Evolutionary conservation across 2,797 vertebrate species (phyloP), one percentile per base, ranked within the genome.

Genomic region (Sebastes wilsoni): DNA sequence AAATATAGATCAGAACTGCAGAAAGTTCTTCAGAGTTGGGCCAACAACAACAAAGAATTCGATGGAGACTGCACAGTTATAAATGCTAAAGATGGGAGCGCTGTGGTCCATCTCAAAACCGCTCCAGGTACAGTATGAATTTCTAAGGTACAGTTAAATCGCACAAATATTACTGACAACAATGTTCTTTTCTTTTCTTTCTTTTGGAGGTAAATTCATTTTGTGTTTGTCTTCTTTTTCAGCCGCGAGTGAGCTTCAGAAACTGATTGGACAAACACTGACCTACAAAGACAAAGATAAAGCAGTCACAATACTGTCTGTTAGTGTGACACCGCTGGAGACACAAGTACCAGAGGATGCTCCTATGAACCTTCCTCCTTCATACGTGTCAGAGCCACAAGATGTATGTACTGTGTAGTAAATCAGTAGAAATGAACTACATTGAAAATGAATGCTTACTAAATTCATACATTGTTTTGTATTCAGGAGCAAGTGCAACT

Each of bases 21-120:
- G 9, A 85, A 2, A n/a, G 0, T 10, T 54, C 78, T 95, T 4
- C 92, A 94, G 70, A 2, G 2, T 1, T 91, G 92, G 91, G 36
- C 71, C 1, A 90, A 77, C 79, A 81, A 13, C 4, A 2, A 1
- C 0, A 0, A 0, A 2, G 1, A 28, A 0, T 0, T 0, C 0
- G 0, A 2, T 0, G 1, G 0, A 6, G 1, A n/a, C 0, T 79
- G 61, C 2, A 0, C 0, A 0, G 54, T 91, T 14, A 0, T 11
- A 11, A 0, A 0, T 0, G 4, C 0, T 1, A 1, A 20, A 1
- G 23, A 83, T 25, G 62, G 34, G 1, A 2, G 0, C 1, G 89
- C 28, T 36, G 3, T 4, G 8, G 59, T 93, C 9, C 13, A 0
- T 0, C 52, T 90, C 28, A 2, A 5, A 7, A 75, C 85, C 8